Evolutionary conservation across 2,888 invertebrate species (phyloP).

Genomic region (Agrochola circellaris): DNA sequence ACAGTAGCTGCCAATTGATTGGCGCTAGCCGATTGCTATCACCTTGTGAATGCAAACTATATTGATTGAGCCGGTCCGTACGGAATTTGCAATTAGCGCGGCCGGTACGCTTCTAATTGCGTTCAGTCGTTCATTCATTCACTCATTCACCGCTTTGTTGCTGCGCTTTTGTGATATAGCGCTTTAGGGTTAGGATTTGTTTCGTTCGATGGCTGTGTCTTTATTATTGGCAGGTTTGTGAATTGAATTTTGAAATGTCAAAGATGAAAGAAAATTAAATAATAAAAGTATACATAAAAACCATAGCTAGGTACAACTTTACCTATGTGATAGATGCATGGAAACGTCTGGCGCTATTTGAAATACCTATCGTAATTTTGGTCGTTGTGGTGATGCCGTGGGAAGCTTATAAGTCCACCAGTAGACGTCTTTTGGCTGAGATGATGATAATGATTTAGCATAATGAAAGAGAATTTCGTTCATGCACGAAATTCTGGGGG

Average conservation of each 20-base stretch:
- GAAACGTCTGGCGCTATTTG: not conserved
- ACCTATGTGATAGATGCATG: not conserved
- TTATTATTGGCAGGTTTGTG: conserved; percentile 14
- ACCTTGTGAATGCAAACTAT: conserved; percentile 72
- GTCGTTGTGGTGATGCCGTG: not conserved
- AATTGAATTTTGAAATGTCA: not conserved
- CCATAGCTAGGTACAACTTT: too few relatives aligned
- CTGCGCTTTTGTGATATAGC: conserved; percentile 69
- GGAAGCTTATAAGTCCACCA: too few relatives aligned
- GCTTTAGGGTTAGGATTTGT: conserved; percentile 49
- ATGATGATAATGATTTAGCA: not conserved
- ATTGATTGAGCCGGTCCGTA: conserved; percentile 76
- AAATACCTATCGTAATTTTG: not conserved
- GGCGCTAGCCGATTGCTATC: conserved; percentile 71
- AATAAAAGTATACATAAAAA: not conserved
- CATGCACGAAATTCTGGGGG: not conserved
- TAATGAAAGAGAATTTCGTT: not conserved
- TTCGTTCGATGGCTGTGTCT: conserved; percentile 24
- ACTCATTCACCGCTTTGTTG: conserved; percentile 69
- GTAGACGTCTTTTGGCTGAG: too few relatives aligned
- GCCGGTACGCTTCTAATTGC: conserved; percentile 78
- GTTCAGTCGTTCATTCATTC: conserved; percentile 70
- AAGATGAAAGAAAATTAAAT: not conserved
- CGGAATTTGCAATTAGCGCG: conserved; percentile 82
- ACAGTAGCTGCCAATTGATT: conserved; percentile 69